These are phyloP conservation scores for Fopius arisanus DNA, from an alignment of 1,140 invertebrate species.

Conservation along the genomic window DNA sequence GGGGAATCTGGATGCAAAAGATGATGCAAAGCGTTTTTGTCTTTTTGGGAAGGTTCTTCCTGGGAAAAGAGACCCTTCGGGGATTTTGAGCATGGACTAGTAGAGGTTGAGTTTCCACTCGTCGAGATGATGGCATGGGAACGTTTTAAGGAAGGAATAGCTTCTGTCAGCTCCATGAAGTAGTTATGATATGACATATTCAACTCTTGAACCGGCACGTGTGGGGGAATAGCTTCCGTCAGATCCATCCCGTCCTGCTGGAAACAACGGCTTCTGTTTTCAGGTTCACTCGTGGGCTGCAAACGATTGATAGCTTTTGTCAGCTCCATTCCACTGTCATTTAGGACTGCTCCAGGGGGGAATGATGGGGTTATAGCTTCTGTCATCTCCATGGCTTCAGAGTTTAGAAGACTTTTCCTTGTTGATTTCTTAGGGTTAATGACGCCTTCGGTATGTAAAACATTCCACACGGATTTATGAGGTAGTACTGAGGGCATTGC, in stretches of 20 bases:
- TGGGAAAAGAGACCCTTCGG: background rate
- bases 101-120: background rate
- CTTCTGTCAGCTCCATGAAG: slow-evolving; percentile 7
- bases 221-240: background rate
- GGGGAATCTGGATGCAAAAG: background rate
- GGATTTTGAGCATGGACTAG: background rate
- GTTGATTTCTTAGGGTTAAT: background rate
- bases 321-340: slow-evolving; percentile 27
- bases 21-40: background rate
- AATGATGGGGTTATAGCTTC: background rate
- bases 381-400: slow-evolving; percentile 18
- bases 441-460: too few species aligned
- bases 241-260: background rate
- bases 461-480: background rate
- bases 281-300: background rate
- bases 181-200: too few species aligned
- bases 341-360: background rate
- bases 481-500: background rate
- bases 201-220: too few species aligned
- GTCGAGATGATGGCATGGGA: background rate
- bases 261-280: background rate
- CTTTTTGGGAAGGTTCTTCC: background rate
- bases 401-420: background rate
- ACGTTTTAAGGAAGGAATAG: slow-evolving; percentile 15
- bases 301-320: slow-evolving; percentile 17